Evolutionary conservation across 2,888 invertebrate species (phyloP).

Genomic region (Eulithis prunata): DNA sequence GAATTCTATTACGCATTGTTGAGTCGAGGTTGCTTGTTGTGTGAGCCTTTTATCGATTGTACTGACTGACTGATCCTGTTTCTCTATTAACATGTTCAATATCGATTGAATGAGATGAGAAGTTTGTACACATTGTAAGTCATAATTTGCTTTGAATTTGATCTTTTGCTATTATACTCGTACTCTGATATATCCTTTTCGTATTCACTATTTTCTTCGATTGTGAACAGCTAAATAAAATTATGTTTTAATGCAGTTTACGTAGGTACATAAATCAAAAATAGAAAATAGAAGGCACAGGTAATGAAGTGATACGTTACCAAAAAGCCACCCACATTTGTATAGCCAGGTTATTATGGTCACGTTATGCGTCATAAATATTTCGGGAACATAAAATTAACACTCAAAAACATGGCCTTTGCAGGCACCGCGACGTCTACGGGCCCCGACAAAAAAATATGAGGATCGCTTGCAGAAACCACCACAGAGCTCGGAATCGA

Average conservation of each 20-base stretch:
- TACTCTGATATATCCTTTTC: not conserved
- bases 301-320: slow-evolving; percentile 80
- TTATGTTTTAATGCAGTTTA: not conserved
- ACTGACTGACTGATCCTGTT: slow-evolving; percentile 70
- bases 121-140: slow-evolving; percentile 17
- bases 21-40: slow-evolving; percentile 66
- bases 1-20: slow-evolving; percentile 83
- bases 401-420: slow-evolving; percentile 82
- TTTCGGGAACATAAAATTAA: slow-evolving; percentile 84
- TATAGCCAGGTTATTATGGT: slow-evolving; percentile 78
- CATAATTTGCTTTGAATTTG: slow-evolving; percentile 5
- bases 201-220: not conserved
- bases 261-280: slow-evolving; percentile 8
- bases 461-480: slow-evolving; percentile 77
- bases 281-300: slow-evolving; percentile 48
- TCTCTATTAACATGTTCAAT: slow-evolving; percentile 44
- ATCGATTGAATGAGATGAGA: slow-evolving; percentile 21
- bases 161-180: not conserved
- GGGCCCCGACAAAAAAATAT: slow-evolving; percentile 73
- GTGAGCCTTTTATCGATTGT: slow-evolving; percentile 69
- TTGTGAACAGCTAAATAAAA: not conserved
- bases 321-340: slow-evolving; percentile 81
- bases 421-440: slow-evolving; percentile 83
- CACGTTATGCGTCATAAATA: slow-evolving; percentile 84
- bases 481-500: slow-evolving; percentile 56